Evolutionary conservation across 2,888 invertebrate species (phyloP).

Genomic region (Phasia obesa): DNA sequence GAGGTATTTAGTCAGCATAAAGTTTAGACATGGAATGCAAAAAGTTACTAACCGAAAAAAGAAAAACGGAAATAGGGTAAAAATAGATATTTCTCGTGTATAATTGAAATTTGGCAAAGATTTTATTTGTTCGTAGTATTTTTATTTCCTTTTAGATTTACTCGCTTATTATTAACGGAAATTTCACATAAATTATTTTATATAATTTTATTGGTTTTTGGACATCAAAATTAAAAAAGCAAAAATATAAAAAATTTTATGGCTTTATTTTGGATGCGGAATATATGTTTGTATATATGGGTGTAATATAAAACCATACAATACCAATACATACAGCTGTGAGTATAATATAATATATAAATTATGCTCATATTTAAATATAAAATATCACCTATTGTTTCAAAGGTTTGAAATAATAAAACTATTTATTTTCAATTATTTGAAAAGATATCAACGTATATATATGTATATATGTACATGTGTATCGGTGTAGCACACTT

Average conservation of each 20-base stretch:
- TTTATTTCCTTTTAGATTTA: slow-evolving; percentile 54
- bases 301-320: background rate
- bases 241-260: too few species aligned
- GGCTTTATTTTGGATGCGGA: too few species aligned
- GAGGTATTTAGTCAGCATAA: slow-evolving; percentile 64
- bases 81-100: slow-evolving; percentile 61
- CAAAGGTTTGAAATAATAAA: slow-evolving; percentile 36
- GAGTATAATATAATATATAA: background rate
- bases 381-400: slow-evolving; percentile 16
- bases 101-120: slow-evolving; percentile 70
- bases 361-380: background rate
- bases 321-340: background rate
- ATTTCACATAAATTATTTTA: slow-evolving; percentile 61
- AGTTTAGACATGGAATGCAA: slow-evolving; percentile 60
- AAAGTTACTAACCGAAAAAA: slow-evolving; percentile 35
- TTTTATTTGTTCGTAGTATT: slow-evolving; percentile 45
- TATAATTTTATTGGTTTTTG: slow-evolving; percentile 25
- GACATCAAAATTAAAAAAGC: too few species aligned
- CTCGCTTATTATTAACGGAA: slow-evolving; percentile 65
- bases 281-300: background rate
- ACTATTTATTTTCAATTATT: slow-evolving; percentile 66
- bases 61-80: slow-evolving; percentile 19
- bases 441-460: slow-evolving; percentile 28
- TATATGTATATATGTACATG: background rate
- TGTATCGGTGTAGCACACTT: too few species aligned